These are phyloP conservation scores for Drosophila cognata DNA, from an alignment of 2,888 invertebrate species.

Conservation along the genomic window DNA sequence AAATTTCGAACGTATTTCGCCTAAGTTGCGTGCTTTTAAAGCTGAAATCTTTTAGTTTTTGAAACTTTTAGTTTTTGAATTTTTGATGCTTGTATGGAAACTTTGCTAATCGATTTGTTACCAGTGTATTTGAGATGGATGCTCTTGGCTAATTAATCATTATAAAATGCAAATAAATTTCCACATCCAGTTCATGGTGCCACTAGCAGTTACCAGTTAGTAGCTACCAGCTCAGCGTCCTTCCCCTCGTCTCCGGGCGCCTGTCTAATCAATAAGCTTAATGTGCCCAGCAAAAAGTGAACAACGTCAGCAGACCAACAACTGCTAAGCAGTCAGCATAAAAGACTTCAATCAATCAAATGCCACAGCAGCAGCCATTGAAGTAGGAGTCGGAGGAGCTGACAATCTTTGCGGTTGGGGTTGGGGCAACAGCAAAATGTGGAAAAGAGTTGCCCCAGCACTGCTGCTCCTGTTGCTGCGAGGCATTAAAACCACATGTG, in stretches of 20 bases:
- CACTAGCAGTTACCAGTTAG: constrained; percentile 5
- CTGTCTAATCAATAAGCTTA: constrained; percentile 56
- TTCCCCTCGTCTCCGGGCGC: not conserved
- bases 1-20: rapidly evolving
- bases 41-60: not conserved
- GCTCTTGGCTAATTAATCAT: constrained; percentile 57
- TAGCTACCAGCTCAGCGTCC: not conserved
- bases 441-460: constrained; percentile 39
- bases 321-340: constrained; percentile 43
- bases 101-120: constrained; percentile 5
- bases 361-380: constrained; percentile 51
- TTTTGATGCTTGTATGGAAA: not conserved
- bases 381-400: constrained; percentile 25
- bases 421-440: not conserved
- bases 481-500: constrained; percentile 74
- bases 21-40: not conserved
- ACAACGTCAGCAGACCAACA: constrained; percentile 30
- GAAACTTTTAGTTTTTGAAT: not conserved
- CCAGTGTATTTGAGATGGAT: constrained; percentile 2
- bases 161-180: constrained; percentile 65
- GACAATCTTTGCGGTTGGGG: constrained; percentile 35
- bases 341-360: constrained; percentile 73
- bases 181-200: not conserved
- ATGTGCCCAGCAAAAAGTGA: constrained; percentile 49
- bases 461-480: constrained; percentile 24